Evolutionary conservation across 2,888 invertebrate species (phyloP).

Genomic region (Agelastica alni): DNA sequence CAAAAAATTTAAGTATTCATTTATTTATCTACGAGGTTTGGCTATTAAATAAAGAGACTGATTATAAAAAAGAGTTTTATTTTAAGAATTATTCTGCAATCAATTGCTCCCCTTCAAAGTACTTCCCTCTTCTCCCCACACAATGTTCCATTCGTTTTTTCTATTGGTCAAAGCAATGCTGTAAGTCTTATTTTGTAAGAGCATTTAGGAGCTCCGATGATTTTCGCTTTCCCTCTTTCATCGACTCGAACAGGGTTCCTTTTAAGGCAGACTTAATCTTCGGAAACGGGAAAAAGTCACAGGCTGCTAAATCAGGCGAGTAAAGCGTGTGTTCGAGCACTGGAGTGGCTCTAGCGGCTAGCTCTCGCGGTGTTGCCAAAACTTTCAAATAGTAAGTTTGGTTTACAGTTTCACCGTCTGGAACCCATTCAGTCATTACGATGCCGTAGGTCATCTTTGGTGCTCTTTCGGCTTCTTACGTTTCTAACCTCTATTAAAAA

Average conservation of each 20-base stretch:
- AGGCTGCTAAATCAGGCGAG: constrained; percentile 3
- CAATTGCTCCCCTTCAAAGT: too few species aligned
- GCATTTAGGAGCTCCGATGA: background rate
- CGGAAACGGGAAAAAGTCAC: background rate
- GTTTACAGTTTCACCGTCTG: background rate
- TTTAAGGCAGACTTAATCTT: constrained; percentile 2
- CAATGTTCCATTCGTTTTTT: constrained; percentile 13
- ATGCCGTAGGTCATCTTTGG: too few species aligned
- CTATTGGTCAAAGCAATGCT: constrained; percentile 14
- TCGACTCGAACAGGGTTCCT: constrained; percentile 1
- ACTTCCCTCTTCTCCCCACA: background rate
- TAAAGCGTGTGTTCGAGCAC: constrained; percentile 4
- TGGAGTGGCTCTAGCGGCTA: background rate
- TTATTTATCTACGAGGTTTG: too few species aligned
- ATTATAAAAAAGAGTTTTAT: too few species aligned
- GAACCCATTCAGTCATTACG: background rate
- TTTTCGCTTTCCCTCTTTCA: constrained; percentile 12
- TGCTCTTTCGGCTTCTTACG: too few species aligned
- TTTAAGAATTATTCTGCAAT: too few species aligned
- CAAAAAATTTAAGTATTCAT: too few species aligned
- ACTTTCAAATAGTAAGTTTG: background rate
- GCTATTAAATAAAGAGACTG: too few species aligned
- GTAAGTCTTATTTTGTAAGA: constrained; percentile 11
- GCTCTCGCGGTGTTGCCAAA: constrained; percentile 9
- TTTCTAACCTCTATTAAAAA: too few species aligned